Evolutionary conservation across 2,888 invertebrate genomes (phyloP).

Genomic region (Dastarcus helophoroides): DNA sequence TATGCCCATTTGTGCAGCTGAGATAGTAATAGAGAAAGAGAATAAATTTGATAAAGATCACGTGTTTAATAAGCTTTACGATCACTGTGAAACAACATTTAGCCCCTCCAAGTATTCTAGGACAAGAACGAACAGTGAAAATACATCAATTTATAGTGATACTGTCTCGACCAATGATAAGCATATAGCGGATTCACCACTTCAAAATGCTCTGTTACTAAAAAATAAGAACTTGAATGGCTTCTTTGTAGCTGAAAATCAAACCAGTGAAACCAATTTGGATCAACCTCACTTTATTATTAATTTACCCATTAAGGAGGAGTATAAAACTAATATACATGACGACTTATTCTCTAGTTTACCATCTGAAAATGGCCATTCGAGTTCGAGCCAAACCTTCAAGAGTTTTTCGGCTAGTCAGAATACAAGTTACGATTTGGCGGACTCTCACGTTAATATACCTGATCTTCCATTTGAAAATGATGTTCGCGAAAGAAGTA

Average conservation of each 20-base stretch:
- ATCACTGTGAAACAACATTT: background rate
- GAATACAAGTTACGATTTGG: conserved; percentile 23
- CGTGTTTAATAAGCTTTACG: conserved; percentile 40
- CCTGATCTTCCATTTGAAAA: conserved; percentile 26
- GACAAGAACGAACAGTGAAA: conserved; percentile 13
- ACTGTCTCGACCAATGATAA: background rate
- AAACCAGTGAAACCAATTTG: conserved; percentile 4
- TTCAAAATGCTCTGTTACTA: conserved; percentile 1
- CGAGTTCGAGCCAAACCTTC: conserved; percentile 23
- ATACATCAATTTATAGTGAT: conserved; percentile 10
- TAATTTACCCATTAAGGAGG: too few relatives aligned
- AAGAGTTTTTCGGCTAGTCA: conserved; percentile 23
- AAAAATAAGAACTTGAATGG: background rate
- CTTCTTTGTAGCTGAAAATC: background rate
- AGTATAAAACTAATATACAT: conserved; percentile 17
- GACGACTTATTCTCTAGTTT: conserved; percentile 26
- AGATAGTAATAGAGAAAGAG: conserved; percentile 42
- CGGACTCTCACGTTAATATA: conserved; percentile 24
- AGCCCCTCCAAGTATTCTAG: too few relatives aligned
- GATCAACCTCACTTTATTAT: too few relatives aligned
- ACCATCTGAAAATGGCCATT: conserved; percentile 16
- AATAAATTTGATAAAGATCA: conserved; percentile 38
- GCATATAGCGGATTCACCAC: conserved; percentile 1
- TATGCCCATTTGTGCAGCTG: conserved; percentile 37
- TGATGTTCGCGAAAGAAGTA: conserved; percentile 8